Percentiles rank a stretch among this genome's conserved stretches.
phyloP scores from a whole-genome alignment of 2,797 vertebrate genomes.

The Kryptopterus vitreolus region DNA sequence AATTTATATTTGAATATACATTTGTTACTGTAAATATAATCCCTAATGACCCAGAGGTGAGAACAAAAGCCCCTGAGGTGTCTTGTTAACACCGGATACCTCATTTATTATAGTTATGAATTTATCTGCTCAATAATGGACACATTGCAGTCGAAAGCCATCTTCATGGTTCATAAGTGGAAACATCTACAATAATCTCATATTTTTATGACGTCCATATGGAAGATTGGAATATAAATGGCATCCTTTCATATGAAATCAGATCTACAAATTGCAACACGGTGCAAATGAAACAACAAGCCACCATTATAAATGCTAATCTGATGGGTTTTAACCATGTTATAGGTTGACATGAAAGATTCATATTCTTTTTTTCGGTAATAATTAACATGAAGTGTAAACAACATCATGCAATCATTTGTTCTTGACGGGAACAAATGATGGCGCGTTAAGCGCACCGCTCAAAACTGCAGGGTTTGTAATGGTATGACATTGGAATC shows the following conservation, averaged over 20 bases:
- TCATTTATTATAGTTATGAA: no score
- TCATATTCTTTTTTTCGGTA: background rate
- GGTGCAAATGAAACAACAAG: background rate
- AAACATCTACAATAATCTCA: no score
- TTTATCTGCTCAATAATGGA: no score
- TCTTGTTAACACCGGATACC: no score
- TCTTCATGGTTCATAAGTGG: no score
- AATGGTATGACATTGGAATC: slow-evolving; percentile 17
- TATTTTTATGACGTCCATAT: no score
- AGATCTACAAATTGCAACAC: background rate
- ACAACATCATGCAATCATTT: background rate
- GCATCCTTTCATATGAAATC: background rate
- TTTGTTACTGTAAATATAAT: no score
- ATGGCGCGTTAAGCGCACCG: background rate
- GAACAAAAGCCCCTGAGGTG: no score
- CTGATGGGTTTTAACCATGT: background rate
- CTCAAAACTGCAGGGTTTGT: background rate
- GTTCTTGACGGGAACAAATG: slow-evolving; percentile 19
- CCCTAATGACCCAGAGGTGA: no score
- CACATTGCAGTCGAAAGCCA: no score
- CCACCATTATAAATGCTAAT: background rate
- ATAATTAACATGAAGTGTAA: background rate
- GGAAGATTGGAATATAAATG: background rate
- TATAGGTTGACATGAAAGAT: background rate
- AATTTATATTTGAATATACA: no score